Evolutionary conservation across 2,888 invertebrate species (phyloP), one percentile per base, ranked within the genome.

Genomic region (Onthophagus sagittarius): DNA sequence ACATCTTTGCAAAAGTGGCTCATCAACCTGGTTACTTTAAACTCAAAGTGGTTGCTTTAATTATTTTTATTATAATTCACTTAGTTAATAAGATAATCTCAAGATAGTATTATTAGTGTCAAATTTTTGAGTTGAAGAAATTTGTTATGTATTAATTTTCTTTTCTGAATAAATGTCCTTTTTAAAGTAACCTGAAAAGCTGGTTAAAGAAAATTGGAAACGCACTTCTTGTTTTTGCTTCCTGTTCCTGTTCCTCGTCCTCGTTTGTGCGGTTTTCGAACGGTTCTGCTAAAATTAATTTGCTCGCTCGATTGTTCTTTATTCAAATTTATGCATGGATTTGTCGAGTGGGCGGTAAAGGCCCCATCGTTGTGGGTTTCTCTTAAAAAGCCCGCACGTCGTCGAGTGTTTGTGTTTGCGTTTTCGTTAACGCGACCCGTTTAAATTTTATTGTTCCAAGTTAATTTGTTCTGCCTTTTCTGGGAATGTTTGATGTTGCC

Each of bases 1-100:
- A 75, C 71, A 73, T 74, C 72, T 74, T 73, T 75, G 62, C 39
- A 53, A 23, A 23, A 23, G 23, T 23, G 23, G 23, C 23, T 23
- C 23, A 23, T 23, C 23, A 23, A 23, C 23, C 3, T 23, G 23
- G 23, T 23, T 23, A 23, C 23, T 23, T 23, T n/a, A n/a, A n/a
- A n/a, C n/a, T n/a, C n/a, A n/a, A n/a, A n/a, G 65, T 23, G 5
- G 33, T 33, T 7, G 33, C 7, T 53, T 53, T 7, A 53, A 4
- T 53, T 53, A 4, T 23, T 23, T 23, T 23, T 23, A 3, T 23
- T 23, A 23, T 1, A 3, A 23, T 23, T 23, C 23, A 2, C 23
- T 3, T 23, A 23, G 3, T 23, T 23, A 23, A 23, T 23, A 23
- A 23, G 69, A n/a, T 31, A 6, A 62, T 69, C 15, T 62, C 5